These are phyloP conservation scores for Nasonia longicornis DNA, from an alignment of 1,140 invertebrate genomes.

Conservation along the genomic window DNA sequence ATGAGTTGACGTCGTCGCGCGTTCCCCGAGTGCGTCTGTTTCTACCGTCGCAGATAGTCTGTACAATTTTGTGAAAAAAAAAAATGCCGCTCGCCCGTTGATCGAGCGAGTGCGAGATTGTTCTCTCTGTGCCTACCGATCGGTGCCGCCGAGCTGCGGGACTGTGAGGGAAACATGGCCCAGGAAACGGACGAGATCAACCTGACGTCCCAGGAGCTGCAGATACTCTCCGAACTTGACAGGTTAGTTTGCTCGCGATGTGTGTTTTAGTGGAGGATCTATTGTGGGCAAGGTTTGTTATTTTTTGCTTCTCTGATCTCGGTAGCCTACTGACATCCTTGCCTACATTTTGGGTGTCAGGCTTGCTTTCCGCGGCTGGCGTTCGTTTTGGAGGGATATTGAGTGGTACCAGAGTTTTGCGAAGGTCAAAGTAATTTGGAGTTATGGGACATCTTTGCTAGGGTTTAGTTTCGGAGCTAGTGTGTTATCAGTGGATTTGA, in stretches of 20 bases:
- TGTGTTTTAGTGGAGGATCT: too few relatives aligned
- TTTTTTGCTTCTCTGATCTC: neutral
- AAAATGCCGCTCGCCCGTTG: conserved; percentile 27
- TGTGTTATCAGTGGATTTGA: neutral
- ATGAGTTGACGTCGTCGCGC: conserved; percentile 35
- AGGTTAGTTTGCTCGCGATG: conserved; percentile 70
- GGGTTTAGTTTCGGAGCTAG: neutral
- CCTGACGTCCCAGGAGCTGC: conserved; percentile 80
- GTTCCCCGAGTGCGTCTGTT: neutral
- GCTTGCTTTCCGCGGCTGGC: neutral
- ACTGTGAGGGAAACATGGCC: conserved; percentile 61
- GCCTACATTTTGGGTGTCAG: conserved; percentile 41
- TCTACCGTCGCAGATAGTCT: neutral
- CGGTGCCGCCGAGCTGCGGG: neutral
- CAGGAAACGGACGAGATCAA: conserved; percentile 71
- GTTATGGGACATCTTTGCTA: too few relatives aligned
- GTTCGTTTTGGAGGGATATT: neutral
- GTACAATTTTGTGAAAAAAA: neutral
- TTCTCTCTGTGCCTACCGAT: neutral
- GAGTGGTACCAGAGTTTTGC: neutral
- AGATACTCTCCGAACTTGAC: conserved; percentile 86
- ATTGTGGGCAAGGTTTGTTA: neutral
- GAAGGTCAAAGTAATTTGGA: neutral
- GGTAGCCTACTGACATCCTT: conserved; percentile 58
- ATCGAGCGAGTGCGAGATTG: neutral